Base-by-base conservation (phyloP, 2,888 invertebrate genomes). In the Melieria picta region DNA sequence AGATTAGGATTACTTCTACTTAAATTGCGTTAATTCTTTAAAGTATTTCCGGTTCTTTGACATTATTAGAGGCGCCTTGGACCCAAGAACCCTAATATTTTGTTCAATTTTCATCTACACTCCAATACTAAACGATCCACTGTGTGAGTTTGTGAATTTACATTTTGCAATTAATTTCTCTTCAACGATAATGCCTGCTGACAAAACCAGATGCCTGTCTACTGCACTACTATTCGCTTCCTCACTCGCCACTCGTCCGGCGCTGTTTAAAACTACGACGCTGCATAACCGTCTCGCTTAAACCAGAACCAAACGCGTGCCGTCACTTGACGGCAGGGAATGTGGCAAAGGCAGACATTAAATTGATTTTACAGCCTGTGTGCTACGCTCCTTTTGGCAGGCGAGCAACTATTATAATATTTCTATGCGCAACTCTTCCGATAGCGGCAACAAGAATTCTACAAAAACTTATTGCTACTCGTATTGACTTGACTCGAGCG, bases 151-250 rank as follows among this genome's bases (percentile, higher is more conserved):
- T 30, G 30, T 30, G 30, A 30, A 30, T 30, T 30, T 30, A 30
- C 52, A 52, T 52, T 52, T 52, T 52, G 7, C 52, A 52, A 52
- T 52, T 52, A 52, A 52, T 52, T 52, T 52, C 52, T 6, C 13
- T 52, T 52, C 11, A n/a, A 52, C n/a, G n/a, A 52, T 6, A 52
- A 52, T 52, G 52, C n/a, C 5, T 5, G 11, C 52, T 9, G 52
- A 52, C 52, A 52, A 52, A 52, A 52, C 52, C 52, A 52, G 52
- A 52, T 52, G 52, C 52, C 11, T n/a, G 11, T 13, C 11, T 7
- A 11, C 52, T 52, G 6, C 13, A 52, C 52, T 13, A 13, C 5
- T 13, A n/a, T n/a, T n/a, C 52, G 11, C 52, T 52, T 52, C 10
- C 7, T 13, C 11, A n/a, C 13, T 5, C 6, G 7, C 52, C 13